These are phyloP conservation scores for Steromphala cineraria DNA, from an alignment of 2,888 invertebrate species.

Conservation along the genomic window DNA sequence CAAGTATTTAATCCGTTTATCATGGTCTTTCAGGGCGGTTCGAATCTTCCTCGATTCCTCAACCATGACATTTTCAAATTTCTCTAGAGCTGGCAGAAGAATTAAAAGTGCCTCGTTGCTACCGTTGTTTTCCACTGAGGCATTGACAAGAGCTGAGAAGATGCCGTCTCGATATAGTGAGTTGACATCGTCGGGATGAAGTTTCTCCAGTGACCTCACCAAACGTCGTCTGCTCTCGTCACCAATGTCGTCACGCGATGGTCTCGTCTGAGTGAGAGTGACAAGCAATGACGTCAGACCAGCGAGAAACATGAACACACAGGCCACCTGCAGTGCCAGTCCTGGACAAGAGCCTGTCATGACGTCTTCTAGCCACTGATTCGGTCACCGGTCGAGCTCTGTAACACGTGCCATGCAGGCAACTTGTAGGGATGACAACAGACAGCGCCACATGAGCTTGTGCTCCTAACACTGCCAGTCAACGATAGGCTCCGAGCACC, in stretches of 20 bases:
- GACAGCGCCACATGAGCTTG: no score
- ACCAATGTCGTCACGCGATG: neutral
- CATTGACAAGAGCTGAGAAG: neutral
- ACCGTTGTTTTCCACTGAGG: neutral
- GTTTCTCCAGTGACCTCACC: neutral
- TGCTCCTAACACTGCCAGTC: no score
- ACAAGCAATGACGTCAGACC: neutral
- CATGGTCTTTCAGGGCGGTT: neutral
- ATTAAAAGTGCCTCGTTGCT: neutral
- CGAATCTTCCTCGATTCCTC: conserved; percentile 8
- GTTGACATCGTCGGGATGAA: neutral
- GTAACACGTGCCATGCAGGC: neutral
- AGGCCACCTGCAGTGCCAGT: neutral
- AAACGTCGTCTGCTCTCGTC: neutral
- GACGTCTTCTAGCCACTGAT: neutral
- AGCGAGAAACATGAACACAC: neutral
- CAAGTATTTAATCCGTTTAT: neutral
- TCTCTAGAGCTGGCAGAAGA: conserved; percentile 14
- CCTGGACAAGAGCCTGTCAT: neutral
- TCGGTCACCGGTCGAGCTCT: neutral
- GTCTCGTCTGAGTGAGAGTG: neutral
- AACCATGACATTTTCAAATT: conserved; percentile 20
- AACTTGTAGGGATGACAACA: neutral
- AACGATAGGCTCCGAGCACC: no score
- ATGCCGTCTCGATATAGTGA: neutral